A percentile compares a stretch with the other conserved stretches of the same genome.
Conservation (phyloP, 2,888 invertebrate genomes). For the Eupithecia tripunctaria region DNA sequence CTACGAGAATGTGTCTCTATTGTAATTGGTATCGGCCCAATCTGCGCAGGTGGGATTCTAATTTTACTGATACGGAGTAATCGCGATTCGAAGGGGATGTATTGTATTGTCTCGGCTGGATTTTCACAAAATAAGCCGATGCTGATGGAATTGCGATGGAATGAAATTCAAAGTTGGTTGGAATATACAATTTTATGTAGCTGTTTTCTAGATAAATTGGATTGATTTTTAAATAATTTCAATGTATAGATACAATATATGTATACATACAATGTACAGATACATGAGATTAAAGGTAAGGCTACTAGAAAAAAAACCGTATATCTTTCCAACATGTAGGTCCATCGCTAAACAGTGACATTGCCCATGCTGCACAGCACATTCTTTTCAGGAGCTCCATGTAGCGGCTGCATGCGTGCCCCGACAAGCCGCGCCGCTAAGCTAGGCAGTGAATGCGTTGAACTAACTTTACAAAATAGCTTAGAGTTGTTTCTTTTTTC, state of each 20-base stretch:
- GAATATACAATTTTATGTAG: neutral
- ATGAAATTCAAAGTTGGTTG: conserved; percentile 2
- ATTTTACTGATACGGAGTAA: conserved; percentile 19
- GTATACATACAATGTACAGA: too few relatives aligned
- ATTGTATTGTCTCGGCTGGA: neutral
- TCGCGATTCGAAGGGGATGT: neutral
- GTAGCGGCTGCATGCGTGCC: too few relatives aligned
- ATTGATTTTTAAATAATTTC: neutral
- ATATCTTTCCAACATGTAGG: too few relatives aligned
- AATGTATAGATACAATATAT: neutral
- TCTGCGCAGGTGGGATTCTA: conserved; percentile 35
- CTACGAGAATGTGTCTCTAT: conserved; percentile 53
- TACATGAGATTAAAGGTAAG: neutral
- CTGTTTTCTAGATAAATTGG: neutral
- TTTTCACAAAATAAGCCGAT: conserved; percentile 10
- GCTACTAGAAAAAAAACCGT: too few relatives aligned
- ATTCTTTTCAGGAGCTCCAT: too few relatives aligned
- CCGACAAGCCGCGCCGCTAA: too few relatives aligned
- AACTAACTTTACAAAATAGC: too few relatives aligned
- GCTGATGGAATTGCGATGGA: conserved; percentile 6
- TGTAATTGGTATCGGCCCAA: conserved; percentile 55
- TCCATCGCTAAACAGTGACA: too few relatives aligned
- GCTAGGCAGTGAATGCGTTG: too few relatives aligned
- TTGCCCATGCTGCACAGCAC: too few relatives aligned
- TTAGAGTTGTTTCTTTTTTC: too few relatives aligned